Percentiles rank a stretch among this genome's conserved stretches.
These are phyloP conservation scores for Peromyscus attwateri DNA, from an alignment of 2,797 vertebrate genomes.

Conservation along the genomic window DNA sequence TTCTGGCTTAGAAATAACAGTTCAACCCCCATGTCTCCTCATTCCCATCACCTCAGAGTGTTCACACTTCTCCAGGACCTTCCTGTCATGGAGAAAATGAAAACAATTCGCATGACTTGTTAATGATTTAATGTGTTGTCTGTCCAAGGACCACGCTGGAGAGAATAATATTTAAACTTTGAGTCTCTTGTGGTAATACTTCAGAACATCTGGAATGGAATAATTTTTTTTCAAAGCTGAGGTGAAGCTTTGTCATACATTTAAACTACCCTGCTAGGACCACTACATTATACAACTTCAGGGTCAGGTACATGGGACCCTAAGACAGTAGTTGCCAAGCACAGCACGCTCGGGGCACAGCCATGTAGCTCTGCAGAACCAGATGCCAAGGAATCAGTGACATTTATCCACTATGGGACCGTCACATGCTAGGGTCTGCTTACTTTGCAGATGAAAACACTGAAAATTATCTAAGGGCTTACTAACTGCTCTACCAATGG, in stretches of 20 bases:
- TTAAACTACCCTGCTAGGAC: slow-evolving; percentile 1
- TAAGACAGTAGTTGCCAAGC: not conserved
- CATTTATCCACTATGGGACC: not conserved
- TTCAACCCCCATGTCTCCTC: not conserved
- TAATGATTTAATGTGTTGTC: slow-evolving; percentile 82
- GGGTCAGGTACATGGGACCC: not conserved
- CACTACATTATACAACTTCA: not conserved
- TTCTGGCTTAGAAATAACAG: slow-evolving; percentile 20
- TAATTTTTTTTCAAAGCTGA: slow-evolving; percentile 48
- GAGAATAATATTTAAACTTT: slow-evolving; percentile 83
- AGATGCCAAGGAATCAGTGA: not conserved
- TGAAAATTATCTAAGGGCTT: not conserved
- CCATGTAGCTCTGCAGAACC: not conserved
- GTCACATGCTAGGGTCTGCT: not conserved
- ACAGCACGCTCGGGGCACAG: not conserved
- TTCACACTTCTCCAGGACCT: slow-evolving; percentile 60
- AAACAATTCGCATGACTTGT: slow-evolving; percentile 75
- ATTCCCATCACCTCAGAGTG: not conserved
- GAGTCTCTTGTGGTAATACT: slow-evolving; percentile 65
- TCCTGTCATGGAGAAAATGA: slow-evolving; percentile 63
- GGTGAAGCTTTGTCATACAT: slow-evolving; percentile 52
- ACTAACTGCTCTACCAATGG: not conserved
- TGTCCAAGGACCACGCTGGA: slow-evolving; percentile 70
- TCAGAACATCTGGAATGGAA: slow-evolving; percentile 76
- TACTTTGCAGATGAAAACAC: slow-evolving; percentile 29